Percentiles rank a stretch among this genome's conserved stretches.
Evolutionary conservation across 2,113 vertebrate genomes (phyloP).

Genomic region (Epinephelus cyanopodus): DNA sequence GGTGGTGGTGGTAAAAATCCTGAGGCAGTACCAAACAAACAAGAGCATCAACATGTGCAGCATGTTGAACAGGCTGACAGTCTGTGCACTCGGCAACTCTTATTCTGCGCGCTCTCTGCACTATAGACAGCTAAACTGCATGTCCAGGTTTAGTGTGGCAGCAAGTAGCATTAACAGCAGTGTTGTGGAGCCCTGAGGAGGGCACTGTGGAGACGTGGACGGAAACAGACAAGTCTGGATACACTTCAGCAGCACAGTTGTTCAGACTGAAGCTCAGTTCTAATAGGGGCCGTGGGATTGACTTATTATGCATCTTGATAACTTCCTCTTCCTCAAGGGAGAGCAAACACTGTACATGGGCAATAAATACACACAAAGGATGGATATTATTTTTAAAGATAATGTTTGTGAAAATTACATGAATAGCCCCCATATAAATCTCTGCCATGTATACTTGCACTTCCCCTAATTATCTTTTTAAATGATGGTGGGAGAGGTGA

Average conservation of each 20-base stretch:
- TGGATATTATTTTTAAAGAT: slow-evolving; percentile 18
- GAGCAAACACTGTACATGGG: slow-evolving; percentile 24
- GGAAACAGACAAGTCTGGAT: slow-evolving; percentile 32
- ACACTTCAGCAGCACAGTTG: slow-evolving; percentile 47
- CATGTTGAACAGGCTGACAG: not conserved
- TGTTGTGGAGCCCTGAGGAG: slow-evolving; percentile 69
- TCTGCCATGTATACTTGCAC: not conserved
- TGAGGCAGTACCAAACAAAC: slow-evolving; percentile 37
- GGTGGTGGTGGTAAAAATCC: slow-evolving; percentile 35
- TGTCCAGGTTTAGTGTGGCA: slow-evolving; percentile 12
- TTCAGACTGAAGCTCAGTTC: slow-evolving; percentile 41
- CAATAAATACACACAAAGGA: slow-evolving; percentile 41
- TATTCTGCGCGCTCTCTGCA: slow-evolving; percentile 5
- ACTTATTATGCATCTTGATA: slow-evolving; percentile 56
- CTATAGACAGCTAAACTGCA: not conserved
- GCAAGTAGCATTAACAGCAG: not conserved
- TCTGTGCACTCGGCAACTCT: not conserved
- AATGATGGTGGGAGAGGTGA: slow-evolving; percentile 1
- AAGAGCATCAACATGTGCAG: slow-evolving; percentile 11
- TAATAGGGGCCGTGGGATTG: slow-evolving; percentile 45
- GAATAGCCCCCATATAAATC: slow-evolving; percentile 9
- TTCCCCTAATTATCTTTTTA: slow-evolving; percentile 17
- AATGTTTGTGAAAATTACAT: slow-evolving; percentile 38
- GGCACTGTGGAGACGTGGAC: slow-evolving; percentile 78
- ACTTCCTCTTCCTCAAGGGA: slow-evolving; percentile 38